Conservation (phyloP, 2,888 invertebrate species). For the Catocala fraxini region DNA sequence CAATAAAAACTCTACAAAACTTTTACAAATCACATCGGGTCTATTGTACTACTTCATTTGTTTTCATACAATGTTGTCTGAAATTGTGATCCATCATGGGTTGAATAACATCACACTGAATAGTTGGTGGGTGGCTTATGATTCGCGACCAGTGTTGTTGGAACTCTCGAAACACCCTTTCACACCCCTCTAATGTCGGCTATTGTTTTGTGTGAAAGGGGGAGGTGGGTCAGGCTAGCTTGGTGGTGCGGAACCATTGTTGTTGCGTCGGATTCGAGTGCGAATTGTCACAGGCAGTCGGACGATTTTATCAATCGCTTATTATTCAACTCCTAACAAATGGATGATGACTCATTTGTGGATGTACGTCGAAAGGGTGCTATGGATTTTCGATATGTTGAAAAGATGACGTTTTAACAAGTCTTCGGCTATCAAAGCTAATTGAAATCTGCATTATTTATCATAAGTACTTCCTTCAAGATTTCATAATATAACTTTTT, state of each 20-base stretch:
- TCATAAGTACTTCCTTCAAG: no score
- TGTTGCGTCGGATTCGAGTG: slow-evolving; percentile 78
- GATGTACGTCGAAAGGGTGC: slow-evolving; percentile 45
- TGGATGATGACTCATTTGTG: slow-evolving; percentile 73
- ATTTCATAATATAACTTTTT: no score
- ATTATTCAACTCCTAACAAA: slow-evolving; percentile 78
- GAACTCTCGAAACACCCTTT: slow-evolving; percentile 64
- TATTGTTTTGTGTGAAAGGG: slow-evolving; percentile 52
- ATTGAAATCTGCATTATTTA: no score
- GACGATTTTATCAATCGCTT: slow-evolving; percentile 82
- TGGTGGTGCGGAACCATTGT: slow-evolving; percentile 74
- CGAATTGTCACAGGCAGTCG: slow-evolving; percentile 83
- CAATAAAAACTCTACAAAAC: slow-evolving; percentile 41
- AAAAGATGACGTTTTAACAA: slow-evolving; percentile 2
- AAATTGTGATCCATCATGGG: slow-evolving; percentile 83
- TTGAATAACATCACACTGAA: slow-evolving; percentile 81
- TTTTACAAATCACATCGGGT: slow-evolving; percentile 55
- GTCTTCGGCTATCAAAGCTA: not conserved
- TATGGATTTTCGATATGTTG: slow-evolving; percentile 20
- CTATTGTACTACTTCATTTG: slow-evolving; percentile 74
- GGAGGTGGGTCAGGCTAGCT: slow-evolving; percentile 55
- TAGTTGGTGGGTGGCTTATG: slow-evolving; percentile 78
- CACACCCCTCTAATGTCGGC: slow-evolving; percentile 48
- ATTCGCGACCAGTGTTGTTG: slow-evolving; percentile 59
- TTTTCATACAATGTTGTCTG: slow-evolving; percentile 81